Evolutionary conservation across 2,113 vertebrate genomes (phyloP).

Genomic region (Stictonetta naevosa): DNA sequence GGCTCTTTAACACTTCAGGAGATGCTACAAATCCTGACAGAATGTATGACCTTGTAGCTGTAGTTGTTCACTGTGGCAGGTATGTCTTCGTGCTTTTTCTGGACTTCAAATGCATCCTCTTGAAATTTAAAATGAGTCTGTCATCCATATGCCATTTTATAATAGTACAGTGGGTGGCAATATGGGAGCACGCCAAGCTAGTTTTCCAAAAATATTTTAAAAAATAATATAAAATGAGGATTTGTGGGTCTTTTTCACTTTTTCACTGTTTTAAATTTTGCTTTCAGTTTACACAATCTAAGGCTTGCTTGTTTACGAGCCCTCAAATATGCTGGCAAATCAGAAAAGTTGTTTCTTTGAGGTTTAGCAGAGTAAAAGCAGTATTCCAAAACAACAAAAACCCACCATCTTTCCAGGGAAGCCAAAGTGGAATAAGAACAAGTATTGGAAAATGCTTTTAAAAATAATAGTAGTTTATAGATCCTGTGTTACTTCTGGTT

Average conservation of each 20-base stretch:
- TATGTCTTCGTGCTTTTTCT: conserved; percentile 19
- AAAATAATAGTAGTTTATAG: neutral
- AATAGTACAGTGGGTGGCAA: accelerated
- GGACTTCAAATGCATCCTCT: neutral
- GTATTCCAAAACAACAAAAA: neutral
- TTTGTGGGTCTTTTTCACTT: neutral
- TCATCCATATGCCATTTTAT: accelerated
- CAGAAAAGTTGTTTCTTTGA: neutral
- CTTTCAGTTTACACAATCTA: neutral
- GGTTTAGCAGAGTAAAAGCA: neutral
- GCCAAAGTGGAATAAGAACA: neutral
- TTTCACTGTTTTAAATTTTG: accelerated
- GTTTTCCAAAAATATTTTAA: neutral
- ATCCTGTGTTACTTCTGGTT: neutral
- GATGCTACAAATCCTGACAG: conserved; percentile 93
- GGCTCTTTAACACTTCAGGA: conserved; percentile 94
- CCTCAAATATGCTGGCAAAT: neutral
- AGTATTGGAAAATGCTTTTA: neutral
- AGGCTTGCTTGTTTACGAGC: neutral
- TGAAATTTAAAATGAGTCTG: accelerated
- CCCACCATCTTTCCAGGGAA: neutral
- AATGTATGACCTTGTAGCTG: conserved; percentile 92
- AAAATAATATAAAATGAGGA: neutral
- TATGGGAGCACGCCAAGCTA: neutral
- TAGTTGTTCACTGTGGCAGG: conserved; percentile 95